A percentile compares a stretch with the other conserved stretches of the same genome.
These are phyloP conservation scores for Netelia inedita DNA, from an alignment of 2,888 invertebrate species.

Conservation along the genomic window DNA sequence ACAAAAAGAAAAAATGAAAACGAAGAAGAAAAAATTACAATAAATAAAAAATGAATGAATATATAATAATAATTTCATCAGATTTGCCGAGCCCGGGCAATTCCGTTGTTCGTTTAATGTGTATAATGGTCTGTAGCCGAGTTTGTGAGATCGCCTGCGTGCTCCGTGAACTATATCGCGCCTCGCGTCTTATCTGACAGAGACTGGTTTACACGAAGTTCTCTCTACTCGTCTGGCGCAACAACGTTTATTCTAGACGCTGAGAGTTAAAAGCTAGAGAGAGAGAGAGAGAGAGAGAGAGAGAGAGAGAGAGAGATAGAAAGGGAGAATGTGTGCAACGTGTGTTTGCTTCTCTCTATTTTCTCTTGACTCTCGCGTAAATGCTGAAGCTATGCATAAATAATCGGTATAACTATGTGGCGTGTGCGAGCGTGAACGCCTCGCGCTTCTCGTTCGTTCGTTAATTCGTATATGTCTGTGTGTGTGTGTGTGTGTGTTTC, in stretches of 20 bases:
- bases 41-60: neutral
- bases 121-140: slow-evolving; percentile 18
- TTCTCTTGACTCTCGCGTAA: slow-evolving; percentile 63
- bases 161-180: slow-evolving; percentile 14
- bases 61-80: slow-evolving; percentile 1
- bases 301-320: slow-evolving; percentile 29
- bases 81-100: slow-evolving; percentile 15
- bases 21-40: neutral
- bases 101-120: slow-evolving; percentile 29
- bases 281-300: slow-evolving; percentile 24
- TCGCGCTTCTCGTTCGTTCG: slow-evolving; percentile 36
- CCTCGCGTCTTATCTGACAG: slow-evolving; percentile 49
- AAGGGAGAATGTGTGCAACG: neutral
- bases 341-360: slow-evolving; percentile 25
- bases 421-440: slow-evolving; percentile 53
- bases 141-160: slow-evolving; percentile 6
- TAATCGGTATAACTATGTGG: slow-evolving; percentile 66
- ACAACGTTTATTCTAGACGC: slow-evolving; percentile 72
- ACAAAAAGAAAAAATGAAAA: neutral
- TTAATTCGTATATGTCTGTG: neutral
- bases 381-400: slow-evolving; percentile 65
- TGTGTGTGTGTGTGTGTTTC: slow-evolving; percentile 1
- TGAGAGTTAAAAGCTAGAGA: slow-evolving; percentile 29
- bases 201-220: slow-evolving; percentile 50
- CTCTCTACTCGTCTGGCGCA: slow-evolving; percentile 41